Base-by-base conservation (phyloP, 2,888 invertebrate species). In the Resseliella maxima region DNA sequence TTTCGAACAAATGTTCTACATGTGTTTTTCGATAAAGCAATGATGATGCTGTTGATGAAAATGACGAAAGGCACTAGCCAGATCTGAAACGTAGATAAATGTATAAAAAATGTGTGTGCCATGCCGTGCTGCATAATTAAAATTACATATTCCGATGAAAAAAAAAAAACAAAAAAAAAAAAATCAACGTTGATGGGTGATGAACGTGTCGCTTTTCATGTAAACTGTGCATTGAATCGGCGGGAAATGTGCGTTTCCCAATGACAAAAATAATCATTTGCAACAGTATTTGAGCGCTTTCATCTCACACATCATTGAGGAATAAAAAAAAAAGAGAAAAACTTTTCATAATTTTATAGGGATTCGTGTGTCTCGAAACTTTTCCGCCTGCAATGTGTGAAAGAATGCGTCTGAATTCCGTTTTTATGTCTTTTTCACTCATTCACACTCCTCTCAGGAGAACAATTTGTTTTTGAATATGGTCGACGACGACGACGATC, bases 211-310 rank as follows among this genome's bases (percentile, higher is more conserved):
- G 59, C 10, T 50, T 27, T 24, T 59, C 59, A 24, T 59, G n/a
- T 24, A 59, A 50, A 12, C 2, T 72, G 72, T 59, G 35, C 1
- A 72, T 15, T 12, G 35, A 59, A 59, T 27, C 24, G 6, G 59
- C 2, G 27, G 27, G 59, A 8, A 59, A 59, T 50, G 31, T 35
- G 72, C 31, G 72, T 35, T n/a, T 31, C 72, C 31, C 35, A 1
- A 72, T 72, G 72, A 72, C 72, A 15, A 72, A 72, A 72, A 72
- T 72, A 72, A 72, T 72, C 72, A 50, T 18, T 31, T 35, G 0
- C 72, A 3, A 2, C 27, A 59, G 2, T 27, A n/a, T n/a, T n/a
- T n/a, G n/a, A n/a, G n/a, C n/a, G n/a, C n/a, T n/a, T n/a, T n/a
- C n/a, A n/a, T n/a, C n/a, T 18, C 18, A 50, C 46, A 15, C 18